A percentile compares a stretch with the other conserved stretches of the same genome.
phyloP scores from a whole-genome alignment of 1,140 invertebrate species.

The Galleria mellonella region DNA sequence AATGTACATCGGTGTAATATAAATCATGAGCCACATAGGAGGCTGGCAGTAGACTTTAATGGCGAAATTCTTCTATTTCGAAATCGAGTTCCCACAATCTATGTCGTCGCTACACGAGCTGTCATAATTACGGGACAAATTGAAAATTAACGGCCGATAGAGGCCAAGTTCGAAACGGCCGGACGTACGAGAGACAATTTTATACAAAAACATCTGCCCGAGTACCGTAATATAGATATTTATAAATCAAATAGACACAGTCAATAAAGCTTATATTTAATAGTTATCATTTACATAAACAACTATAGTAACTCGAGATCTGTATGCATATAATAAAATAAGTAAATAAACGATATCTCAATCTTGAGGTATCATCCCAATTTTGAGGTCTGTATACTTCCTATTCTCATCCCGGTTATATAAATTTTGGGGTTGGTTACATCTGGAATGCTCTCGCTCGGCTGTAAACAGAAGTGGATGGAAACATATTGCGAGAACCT shows the following conservation, averaged over 20 bases:
- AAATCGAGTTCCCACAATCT: conserved; percentile 37
- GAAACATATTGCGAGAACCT: too few species aligned
- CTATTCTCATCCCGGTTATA: too few species aligned
- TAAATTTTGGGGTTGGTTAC: too few species aligned
- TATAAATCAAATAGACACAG: not conserved
- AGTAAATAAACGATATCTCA: too few species aligned
- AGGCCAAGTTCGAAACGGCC: too few species aligned
- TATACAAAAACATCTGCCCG: not conserved
- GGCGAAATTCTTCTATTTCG: conserved; percentile 41
- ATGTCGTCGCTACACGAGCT: conserved; percentile 9
- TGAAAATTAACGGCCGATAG: conserved; percentile 7
- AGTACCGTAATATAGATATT: not conserved
- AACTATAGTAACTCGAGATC: not conserved
- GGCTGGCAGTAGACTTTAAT: conserved; percentile 30
- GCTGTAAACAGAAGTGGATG: too few species aligned
- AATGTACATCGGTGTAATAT: conserved; percentile 41
- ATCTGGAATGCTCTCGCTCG: too few species aligned
- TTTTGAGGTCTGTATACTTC: too few species aligned
- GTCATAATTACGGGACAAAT: conserved; percentile 26
- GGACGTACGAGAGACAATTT: too few species aligned
- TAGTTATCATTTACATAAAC: not conserved
- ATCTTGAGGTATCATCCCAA: too few species aligned
- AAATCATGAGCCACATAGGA: conserved; percentile 41
- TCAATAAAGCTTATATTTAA: conserved; percentile 1
- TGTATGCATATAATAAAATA: too few species aligned